Conservation (phyloP, 2,888 invertebrate genomes). For the Dicyrtoma fusca region DNA sequence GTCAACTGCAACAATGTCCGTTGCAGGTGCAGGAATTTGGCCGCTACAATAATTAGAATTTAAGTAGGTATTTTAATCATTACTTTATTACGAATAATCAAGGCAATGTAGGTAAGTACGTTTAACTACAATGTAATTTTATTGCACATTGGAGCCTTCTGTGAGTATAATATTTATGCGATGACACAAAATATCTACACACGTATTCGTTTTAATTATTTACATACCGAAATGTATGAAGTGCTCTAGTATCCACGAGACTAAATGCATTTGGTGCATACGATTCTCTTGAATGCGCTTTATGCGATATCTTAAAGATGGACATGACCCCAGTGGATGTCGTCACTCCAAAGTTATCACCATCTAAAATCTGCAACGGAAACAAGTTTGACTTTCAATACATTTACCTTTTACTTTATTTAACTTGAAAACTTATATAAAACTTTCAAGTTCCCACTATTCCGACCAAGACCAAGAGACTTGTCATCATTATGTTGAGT, state of each 20-base stretch:
- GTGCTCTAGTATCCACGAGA: constrained; percentile 11
- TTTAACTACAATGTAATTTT: too few species aligned
- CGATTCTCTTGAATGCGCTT: not conserved
- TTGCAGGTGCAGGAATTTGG: constrained; percentile 40
- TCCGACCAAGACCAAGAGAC: too few species aligned
- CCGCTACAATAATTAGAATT: not conserved
- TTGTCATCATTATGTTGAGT: too few species aligned
- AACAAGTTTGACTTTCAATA: too few species aligned
- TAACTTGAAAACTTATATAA: too few species aligned
- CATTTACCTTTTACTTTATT: too few species aligned
- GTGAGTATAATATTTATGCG: too few species aligned
- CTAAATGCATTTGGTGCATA: constrained; percentile 16
- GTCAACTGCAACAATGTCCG: constrained; percentile 43
- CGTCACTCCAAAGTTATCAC: constrained; percentile 37
- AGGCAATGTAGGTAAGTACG: too few species aligned
- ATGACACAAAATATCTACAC: not conserved
- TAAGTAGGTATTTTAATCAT: not conserved
- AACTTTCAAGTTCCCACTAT: too few species aligned
- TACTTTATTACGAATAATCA: too few species aligned
- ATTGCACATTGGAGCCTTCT: too few species aligned
- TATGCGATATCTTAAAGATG: constrained; percentile 29
- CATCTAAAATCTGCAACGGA: constrained; percentile 20
- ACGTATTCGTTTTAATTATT: not conserved
- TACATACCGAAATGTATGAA: constrained; percentile 10
- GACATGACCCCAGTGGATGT: constrained; percentile 34